Conservation (phyloP, 2,888 invertebrate species). For the Hypercompe scribonia region DNA sequence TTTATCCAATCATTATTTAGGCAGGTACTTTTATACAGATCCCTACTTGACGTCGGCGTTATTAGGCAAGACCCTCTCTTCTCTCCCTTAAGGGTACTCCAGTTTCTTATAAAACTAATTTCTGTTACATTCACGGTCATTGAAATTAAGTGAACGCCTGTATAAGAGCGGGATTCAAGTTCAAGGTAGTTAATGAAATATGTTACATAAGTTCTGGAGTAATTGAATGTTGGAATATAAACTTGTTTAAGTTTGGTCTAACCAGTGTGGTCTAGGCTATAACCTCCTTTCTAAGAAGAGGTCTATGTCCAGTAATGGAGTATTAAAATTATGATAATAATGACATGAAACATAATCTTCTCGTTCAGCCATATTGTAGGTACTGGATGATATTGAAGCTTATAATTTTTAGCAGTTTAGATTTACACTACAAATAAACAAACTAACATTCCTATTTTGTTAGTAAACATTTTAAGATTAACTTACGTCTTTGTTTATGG, state of each 20-base stretch:
- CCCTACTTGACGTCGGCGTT: not conserved
- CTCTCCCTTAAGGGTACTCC: not conserved
- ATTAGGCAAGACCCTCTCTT: not conserved
- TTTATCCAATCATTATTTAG: constrained; percentile 6
- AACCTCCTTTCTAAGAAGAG: no score
- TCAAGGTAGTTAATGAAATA: not conserved
- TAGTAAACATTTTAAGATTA: no score
- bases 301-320: no score
- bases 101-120: constrained; percentile 6
- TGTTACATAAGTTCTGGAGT: not conserved
- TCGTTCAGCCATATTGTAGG: no score
- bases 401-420: no score
- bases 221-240: not conserved
- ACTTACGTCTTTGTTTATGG: no score
- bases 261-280: no score
- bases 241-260: not conserved
- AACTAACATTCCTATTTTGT: no score
- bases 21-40: constrained; percentile 6
- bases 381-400: no score
- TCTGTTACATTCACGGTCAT: constrained; percentile 10
- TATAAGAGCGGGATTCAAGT: not conserved
- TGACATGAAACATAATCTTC: no score
- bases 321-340: no score
- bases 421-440: no score
- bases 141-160: not conserved